Percentiles rank a stretch among this genome's conserved stretches.
Evolutionary conservation across 1,140 invertebrate genomes (phyloP).

Genomic region (Melipona quadrifasciata): DNA sequence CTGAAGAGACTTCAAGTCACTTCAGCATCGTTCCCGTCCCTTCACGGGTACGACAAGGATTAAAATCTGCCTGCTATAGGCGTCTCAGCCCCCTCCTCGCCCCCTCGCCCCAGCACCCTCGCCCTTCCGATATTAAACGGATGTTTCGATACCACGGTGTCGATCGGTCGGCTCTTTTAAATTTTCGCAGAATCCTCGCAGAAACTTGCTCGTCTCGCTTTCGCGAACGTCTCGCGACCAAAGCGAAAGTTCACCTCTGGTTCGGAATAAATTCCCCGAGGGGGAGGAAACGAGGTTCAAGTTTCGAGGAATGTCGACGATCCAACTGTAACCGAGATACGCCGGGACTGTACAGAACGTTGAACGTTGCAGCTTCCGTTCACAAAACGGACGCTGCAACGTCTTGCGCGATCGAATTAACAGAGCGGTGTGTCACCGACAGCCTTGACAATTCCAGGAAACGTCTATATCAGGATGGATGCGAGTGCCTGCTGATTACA

Average conservation of each 20-base stretch:
- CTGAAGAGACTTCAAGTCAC: conserved; percentile 82
- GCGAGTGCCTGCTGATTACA: conserved; percentile 58
- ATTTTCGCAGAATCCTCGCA: conserved; percentile 13
- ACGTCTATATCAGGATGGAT: conserved; percentile 61
- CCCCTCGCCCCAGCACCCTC: conserved; percentile 31
- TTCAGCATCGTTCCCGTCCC: conserved; percentile 76
- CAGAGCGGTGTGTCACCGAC: conserved; percentile 46
- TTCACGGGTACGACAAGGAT: conserved; percentile 78
- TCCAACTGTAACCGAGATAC: not conserved
- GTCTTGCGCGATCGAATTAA: conserved; percentile 28
- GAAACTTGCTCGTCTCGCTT: not conserved
- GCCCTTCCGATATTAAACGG: conserved; percentile 73
- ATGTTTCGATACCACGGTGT: conserved; percentile 75
- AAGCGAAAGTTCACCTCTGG: no score
- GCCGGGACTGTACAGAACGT: no score
- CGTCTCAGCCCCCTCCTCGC: conserved; percentile 41
- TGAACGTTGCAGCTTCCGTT: not conserved
- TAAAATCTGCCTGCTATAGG: conserved; percentile 80
- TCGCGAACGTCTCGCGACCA: not conserved
- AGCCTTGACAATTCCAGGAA: conserved; percentile 61
- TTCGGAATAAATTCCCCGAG: no score
- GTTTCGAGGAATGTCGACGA: not conserved
- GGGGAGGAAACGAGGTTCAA: not conserved
- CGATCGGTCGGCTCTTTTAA: conserved; percentile 54
- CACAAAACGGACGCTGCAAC: not conserved